These are phyloP conservation scores for Drosophila maculinotata DNA, from an alignment of 2,888 invertebrate species.

Conservation along the genomic window DNA sequence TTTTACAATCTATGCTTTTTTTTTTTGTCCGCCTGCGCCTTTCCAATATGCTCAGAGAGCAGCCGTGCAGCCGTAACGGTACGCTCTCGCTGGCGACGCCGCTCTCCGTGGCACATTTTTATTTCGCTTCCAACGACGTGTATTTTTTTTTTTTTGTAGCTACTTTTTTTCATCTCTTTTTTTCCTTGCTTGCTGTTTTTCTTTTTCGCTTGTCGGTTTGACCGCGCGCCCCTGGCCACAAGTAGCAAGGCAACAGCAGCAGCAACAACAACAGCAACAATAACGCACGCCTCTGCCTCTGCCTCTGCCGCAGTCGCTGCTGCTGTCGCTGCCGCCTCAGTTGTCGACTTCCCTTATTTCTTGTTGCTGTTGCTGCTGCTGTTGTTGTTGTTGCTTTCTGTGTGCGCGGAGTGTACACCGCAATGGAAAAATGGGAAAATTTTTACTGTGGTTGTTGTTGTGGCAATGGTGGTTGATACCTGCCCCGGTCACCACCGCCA, in stretches of 20 bases:
- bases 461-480: slow-evolving; percentile 84
- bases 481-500: slow-evolving; percentile 64
- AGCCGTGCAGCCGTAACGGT: slow-evolving; percentile 25
- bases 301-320: slow-evolving; percentile 25
- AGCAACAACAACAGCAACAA: slow-evolving; percentile 35
- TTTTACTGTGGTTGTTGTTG: slow-evolving; percentile 85
- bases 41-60: slow-evolving; percentile 60
- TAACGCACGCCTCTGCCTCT: slow-evolving; percentile 50
- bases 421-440: slow-evolving; percentile 85
- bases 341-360: slow-evolving; percentile 56
- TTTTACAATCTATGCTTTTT: slow-evolving; percentile 29
- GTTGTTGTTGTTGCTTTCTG: slow-evolving; percentile 40
- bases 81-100: neutral
- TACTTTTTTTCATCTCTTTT: slow-evolving; percentile 27
- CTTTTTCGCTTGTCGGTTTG: slow-evolving; percentile 53
- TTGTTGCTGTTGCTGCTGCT: slow-evolving; percentile 34
- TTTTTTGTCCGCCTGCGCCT: slow-evolving; percentile 55
- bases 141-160: slow-evolving; percentile 44
- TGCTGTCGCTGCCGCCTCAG: slow-evolving; percentile 14
- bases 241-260: slow-evolving; percentile 55
- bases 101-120: slow-evolving; percentile 58
- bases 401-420: slow-evolving; percentile 75
- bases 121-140: slow-evolving; percentile 57
- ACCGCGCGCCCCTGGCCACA: slow-evolving; percentile 72
- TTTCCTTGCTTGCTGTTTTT: slow-evolving; percentile 25